Conservation (phyloP, 2,888 invertebrate genomes). For the Trypoxylon attenuatum region DNA sequence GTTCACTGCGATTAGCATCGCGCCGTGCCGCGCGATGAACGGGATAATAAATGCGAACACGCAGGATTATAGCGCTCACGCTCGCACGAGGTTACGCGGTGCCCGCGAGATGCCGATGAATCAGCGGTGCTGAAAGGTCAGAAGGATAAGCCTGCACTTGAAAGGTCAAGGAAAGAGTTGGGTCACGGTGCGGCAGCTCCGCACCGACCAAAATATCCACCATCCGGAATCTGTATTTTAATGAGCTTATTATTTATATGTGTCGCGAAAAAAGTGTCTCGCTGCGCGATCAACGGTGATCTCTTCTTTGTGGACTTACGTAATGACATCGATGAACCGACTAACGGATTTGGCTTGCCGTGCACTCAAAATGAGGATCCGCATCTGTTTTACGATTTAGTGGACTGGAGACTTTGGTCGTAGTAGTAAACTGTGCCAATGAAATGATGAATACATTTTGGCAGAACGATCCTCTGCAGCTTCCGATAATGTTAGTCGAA, state of each 20-base stretch:
- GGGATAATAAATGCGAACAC: constrained; percentile 54
- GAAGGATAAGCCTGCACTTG: constrained; percentile 54
- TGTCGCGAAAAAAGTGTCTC: constrained; percentile 5
- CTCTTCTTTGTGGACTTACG: too few relatives aligned
- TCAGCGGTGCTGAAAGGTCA: constrained; percentile 62
- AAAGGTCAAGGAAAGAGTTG: constrained; percentile 54
- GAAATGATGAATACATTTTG: too few relatives aligned
- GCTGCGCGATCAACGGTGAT: neutral
- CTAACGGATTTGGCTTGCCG: too few relatives aligned
- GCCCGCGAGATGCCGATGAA: constrained; percentile 52
- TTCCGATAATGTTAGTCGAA: too few relatives aligned
- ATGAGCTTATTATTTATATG: constrained; percentile 11
- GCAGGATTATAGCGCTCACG: constrained; percentile 48
- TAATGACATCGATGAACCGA: too few relatives aligned
- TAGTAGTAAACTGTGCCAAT: too few relatives aligned
- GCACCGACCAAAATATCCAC: constrained; percentile 2
- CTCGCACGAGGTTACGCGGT: constrained; percentile 13
- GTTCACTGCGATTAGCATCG: constrained; percentile 45
- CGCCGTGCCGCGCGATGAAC: constrained; percentile 46
- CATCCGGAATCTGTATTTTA: constrained; percentile 15
- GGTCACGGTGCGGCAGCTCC: constrained; percentile 23
- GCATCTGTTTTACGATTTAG: too few relatives aligned
- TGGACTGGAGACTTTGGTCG: too few relatives aligned
- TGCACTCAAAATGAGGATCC: too few relatives aligned
- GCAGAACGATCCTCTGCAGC: too few relatives aligned